Conservation (phyloP, 2,888 invertebrate species). For the Nasonovia ribisnigri region DNA sequence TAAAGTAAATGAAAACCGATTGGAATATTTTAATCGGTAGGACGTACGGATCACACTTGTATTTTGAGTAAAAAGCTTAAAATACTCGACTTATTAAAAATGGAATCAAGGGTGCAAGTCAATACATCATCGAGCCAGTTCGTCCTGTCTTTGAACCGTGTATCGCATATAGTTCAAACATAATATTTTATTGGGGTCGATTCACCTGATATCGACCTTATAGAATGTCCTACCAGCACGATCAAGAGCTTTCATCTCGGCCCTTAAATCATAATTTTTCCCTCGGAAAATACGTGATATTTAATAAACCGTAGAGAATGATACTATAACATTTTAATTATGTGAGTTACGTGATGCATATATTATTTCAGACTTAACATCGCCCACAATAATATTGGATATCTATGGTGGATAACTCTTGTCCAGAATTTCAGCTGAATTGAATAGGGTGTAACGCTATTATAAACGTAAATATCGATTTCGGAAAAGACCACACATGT, state of each 20-base stretch:
- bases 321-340: slow-evolving; percentile 15
- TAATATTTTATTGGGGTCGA: neutral
- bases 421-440: neutral
- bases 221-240: neutral
- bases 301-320: slow-evolving; percentile 15
- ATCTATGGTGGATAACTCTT: neutral
- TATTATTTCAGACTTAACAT: neutral
- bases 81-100: slow-evolving; percentile 1
- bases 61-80: neutral
- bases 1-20: slow-evolving; percentile 1
- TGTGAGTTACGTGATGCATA: neutral
- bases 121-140: neutral
- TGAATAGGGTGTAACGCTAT: slow-evolving; percentile 6
- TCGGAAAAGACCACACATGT: slow-evolving; percentile 33
- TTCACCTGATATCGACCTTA: neutral
- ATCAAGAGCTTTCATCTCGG: neutral
- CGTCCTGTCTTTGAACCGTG: neutral
- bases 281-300: neutral
- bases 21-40: neutral
- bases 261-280: neutral
- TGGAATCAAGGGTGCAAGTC: neutral
- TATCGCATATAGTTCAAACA: slow-evolving; percentile 18
- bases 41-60: neutral
- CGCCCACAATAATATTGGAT: neutral
- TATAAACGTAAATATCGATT: slow-evolving; percentile 25